These are phyloP conservation scores for Tenualosa thibaudeaui DNA, from an alignment of 2,797 vertebrate species.

Conservation along the genomic window DNA sequence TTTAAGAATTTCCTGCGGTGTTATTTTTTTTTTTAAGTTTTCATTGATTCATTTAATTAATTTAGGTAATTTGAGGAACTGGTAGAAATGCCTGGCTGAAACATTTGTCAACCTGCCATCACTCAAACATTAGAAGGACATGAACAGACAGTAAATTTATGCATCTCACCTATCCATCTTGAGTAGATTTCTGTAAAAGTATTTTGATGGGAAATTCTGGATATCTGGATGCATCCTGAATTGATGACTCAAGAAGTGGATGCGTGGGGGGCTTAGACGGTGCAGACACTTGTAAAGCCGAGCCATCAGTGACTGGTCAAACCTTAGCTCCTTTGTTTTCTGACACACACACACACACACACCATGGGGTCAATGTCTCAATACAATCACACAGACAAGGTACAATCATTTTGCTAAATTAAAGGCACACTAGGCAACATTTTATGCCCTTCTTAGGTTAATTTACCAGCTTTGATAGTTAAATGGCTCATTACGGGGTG, in stretches of 20 bases:
- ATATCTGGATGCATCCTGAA: constrained; percentile 89
- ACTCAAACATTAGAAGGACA: constrained; percentile 2
- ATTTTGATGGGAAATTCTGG: constrained; percentile 81
- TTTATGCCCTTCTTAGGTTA: too few relatives aligned
- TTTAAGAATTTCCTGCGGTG: not conserved
- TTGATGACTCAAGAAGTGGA: constrained; percentile 76
- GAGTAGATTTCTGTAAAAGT: constrained; percentile 74
- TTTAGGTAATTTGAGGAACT: too few relatives aligned
- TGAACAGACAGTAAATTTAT: not conserved
- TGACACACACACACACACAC: constrained; percentile 51
- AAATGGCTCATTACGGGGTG: too few relatives aligned
- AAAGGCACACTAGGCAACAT: too few relatives aligned
- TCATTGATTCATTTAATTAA: too few relatives aligned
- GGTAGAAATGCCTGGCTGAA: too few relatives aligned
- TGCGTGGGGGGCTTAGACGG: constrained; percentile 47
- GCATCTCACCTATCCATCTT: constrained; percentile 73
- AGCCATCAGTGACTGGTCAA: constrained; percentile 82
- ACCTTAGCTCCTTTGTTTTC: constrained; percentile 80
- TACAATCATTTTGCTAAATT: too few relatives aligned
- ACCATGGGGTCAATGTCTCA: too few relatives aligned
- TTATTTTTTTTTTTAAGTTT: too few relatives aligned
- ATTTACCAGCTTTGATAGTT: too few relatives aligned
- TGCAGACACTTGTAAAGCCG: constrained; percentile 73
- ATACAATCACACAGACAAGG: too few relatives aligned
- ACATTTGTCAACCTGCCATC: not conserved